A percentile compares a stretch with the other conserved stretches of the same genome.
These are phyloP conservation scores for Podiceps cristatus DNA, from an alignment of 2,113 vertebrate genomes.

Conservation along the genomic window DNA sequence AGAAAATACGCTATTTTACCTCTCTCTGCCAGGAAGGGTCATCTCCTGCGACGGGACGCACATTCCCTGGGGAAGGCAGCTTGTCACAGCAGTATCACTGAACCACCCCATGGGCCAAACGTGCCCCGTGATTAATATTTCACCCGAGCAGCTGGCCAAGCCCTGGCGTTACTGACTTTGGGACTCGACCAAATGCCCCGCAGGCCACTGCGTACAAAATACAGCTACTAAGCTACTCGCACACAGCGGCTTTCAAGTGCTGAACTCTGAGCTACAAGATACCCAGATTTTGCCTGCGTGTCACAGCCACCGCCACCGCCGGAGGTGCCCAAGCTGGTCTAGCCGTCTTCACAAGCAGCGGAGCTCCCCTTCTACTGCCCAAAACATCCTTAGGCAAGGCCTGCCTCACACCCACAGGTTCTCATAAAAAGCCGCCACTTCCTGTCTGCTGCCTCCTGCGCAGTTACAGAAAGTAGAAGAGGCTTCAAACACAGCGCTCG, in stretches of 20 bases:
- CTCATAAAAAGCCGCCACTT: not conserved
- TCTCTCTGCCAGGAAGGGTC: not conserved
- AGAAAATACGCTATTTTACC: not conserved
- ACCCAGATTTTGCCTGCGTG: not conserved
- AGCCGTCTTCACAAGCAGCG: not conserved
- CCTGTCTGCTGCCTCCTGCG: not conserved
- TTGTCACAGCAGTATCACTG: not conserved
- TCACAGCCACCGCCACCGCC: not conserved
- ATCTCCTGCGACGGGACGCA: not conserved
- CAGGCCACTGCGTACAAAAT: not conserved
- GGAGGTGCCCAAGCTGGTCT: not conserved
- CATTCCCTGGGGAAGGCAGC: not conserved
- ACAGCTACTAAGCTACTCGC: not conserved
- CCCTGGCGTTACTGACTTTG: not conserved
- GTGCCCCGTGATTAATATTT: rapidly evolving
- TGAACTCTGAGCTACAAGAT: not conserved
- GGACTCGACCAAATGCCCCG: not conserved
- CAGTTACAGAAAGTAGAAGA: not conserved
- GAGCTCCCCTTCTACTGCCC: not conserved
- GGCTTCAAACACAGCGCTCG: not conserved
- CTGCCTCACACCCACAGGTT: not conserved
- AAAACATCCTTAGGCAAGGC: not conserved
- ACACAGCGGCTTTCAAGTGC: not conserved
- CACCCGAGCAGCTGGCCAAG: not conserved
- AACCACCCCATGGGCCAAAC: not conserved